These are phyloP conservation scores for Lacanobia wlatinum DNA, from an alignment of 2,888 invertebrate genomes.

Conservation along the genomic window DNA sequence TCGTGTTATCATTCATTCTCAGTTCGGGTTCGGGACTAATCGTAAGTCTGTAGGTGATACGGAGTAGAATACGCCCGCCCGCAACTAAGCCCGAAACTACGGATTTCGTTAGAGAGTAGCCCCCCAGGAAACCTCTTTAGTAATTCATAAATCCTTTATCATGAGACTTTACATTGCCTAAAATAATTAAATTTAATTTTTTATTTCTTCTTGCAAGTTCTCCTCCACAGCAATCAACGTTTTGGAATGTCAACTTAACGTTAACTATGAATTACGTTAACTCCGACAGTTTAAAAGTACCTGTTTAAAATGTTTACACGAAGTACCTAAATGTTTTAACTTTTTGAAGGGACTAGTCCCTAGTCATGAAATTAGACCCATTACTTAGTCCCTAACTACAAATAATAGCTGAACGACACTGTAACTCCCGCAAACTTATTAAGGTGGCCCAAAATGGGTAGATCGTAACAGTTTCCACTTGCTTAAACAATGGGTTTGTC, in stretches of 20 bases:
- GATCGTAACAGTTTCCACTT: slow-evolving; percentile 3
- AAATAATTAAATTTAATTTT: no score
- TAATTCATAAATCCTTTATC: no score
- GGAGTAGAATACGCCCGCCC: no score
- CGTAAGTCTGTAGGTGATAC: no score
- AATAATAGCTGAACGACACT: neutral
- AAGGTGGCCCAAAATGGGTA: neutral
- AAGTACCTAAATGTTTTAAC: no score
- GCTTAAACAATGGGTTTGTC: slow-evolving; percentile 13
- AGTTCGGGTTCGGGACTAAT: no score
- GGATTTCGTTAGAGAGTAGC: no score
- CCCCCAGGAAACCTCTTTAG: no score
- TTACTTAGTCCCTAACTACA: neutral
- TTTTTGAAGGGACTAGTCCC: neutral
- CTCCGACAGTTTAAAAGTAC: neutral
- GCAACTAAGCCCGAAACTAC: no score
- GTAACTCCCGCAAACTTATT: neutral
- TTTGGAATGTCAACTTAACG: neutral
- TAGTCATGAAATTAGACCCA: neutral
- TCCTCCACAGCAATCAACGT: neutral
- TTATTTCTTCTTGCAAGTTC: neutral
- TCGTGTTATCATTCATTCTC: no score
- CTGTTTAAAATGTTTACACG: neutral
- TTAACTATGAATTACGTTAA: no score
- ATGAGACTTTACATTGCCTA: no score